phyloP scores from a whole-genome alignment of 37 sponge, comb jelly and placozoan genomes.

The Chondrosia reniformis region DNA sequence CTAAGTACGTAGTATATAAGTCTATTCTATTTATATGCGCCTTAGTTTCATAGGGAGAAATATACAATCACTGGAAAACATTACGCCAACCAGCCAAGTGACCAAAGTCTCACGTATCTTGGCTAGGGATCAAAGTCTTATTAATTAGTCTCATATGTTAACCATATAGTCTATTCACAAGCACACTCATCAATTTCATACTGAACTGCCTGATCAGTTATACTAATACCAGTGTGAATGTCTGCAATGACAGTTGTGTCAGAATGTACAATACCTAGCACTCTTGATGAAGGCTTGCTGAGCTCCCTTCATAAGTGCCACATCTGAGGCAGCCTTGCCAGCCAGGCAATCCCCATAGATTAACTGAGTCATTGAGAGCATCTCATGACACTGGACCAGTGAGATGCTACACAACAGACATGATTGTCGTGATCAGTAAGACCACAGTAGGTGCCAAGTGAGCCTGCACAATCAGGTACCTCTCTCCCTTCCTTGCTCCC shows the following conservation, averaged over 20 bases:
- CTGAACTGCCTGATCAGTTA: not conserved
- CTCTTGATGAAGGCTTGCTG: conserved; percentile 30
- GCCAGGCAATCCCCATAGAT: conserved; percentile 36
- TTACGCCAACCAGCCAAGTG: no score
- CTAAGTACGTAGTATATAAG: no score
- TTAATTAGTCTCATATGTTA: no score
- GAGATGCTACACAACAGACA: not conserved
- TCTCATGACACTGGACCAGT: not conserved
- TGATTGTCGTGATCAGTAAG: no score
- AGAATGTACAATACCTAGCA: no score
- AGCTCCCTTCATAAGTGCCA: conserved; percentile 24
- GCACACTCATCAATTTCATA: not conserved
- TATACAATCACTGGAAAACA: no score
- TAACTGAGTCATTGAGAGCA: conserved; percentile 20
- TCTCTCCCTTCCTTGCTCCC: not conserved
- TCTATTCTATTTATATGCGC: no score
- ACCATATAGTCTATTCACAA: not conserved
- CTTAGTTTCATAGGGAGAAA: no score
- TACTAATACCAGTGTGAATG: no score
- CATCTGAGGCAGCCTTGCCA: conserved; percentile 16
- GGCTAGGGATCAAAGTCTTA: no score
- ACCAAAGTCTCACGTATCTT: no score
- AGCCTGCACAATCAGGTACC: no score
- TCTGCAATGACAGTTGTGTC: not conserved
- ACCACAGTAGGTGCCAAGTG: not conserved